These are phyloP conservation scores for Phocoena sinus DNA, from an alignment of 2,113 vertebrate genomes.

Conservation along the genomic window DNA sequence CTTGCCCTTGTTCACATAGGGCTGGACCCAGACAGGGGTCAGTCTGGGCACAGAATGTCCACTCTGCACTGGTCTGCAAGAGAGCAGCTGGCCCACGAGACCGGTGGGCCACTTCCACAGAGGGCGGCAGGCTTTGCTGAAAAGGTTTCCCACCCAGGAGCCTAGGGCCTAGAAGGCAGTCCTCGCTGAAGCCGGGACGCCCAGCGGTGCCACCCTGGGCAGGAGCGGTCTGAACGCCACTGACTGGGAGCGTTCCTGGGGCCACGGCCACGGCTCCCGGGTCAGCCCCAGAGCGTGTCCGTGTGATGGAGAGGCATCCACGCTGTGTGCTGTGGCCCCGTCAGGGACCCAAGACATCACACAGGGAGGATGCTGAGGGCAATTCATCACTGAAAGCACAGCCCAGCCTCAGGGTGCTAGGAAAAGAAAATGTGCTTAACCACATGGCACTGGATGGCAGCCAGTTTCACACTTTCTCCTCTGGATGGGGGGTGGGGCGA, in stretches of 20 bases:
- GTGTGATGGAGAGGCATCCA: not conserved
- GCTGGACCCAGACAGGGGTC: not conserved
- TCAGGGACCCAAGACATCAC: rapidly evolving
- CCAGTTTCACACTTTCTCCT: not conserved
- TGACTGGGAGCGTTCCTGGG: too few relatives aligned
- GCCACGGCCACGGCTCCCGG: not conserved
- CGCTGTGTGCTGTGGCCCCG: not conserved
- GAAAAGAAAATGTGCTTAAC: rapidly evolving
- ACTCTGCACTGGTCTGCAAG: rapidly evolving
- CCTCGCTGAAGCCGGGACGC: rapidly evolving
- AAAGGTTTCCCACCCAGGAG: not conserved
- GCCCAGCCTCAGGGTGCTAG: not conserved
- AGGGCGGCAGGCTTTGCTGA: rapidly evolving
- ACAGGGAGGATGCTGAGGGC: rapidly evolving
- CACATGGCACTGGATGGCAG: rapidly evolving
- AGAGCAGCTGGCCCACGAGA: not conserved
- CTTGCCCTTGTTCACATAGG: not conserved
- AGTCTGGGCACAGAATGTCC: not conserved
- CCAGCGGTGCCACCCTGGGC: rapidly evolving
- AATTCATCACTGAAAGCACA: rapidly evolving
- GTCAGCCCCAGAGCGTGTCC: not conserved
- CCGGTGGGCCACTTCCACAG: rapidly evolving
- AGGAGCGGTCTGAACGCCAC: rapidly evolving
- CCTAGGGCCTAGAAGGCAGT: not conserved
- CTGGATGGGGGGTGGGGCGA: rapidly evolving